phyloP scores from a whole-genome alignment of 2,797 vertebrate genomes.

The Muscicapa comitata region DNA sequence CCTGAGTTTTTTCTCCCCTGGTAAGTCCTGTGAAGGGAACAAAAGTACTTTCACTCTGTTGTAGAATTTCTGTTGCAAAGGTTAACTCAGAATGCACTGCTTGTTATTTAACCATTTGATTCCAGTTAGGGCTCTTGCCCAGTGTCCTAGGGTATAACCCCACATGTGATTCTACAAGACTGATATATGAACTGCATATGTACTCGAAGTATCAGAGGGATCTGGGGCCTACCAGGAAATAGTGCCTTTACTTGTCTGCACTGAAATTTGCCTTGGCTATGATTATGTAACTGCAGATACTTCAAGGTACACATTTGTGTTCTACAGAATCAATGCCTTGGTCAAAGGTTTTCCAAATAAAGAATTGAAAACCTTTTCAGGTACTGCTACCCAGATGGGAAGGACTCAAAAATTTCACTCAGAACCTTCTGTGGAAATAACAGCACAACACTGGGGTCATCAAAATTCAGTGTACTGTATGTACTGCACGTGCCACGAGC shows the following conservation, averaged over 20 bases:
- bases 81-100: neutral
- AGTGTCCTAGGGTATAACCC: neutral
- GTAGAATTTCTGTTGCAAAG: neutral
- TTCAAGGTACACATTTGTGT: neutral
- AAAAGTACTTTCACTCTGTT: neutral
- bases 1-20: neutral
- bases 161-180: neutral
- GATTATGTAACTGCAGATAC: neutral
- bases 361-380: neutral
- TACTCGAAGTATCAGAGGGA: neutral
- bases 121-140: neutral
- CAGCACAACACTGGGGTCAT: fast-evolving
- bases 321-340: neutral
- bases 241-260: neutral
- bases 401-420: neutral
- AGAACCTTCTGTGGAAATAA: neutral
- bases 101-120: neutral
- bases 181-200: neutral
- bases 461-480: neutral
- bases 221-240: neutral
- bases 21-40: neutral
- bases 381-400: neutral
- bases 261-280: neutral
- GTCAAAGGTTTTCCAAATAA: neutral
- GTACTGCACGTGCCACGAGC: fast-evolving